Evolutionary conservation across 2,797 vertebrate species (phyloP), one percentile per base, ranked within the genome.

Genomic region (Catostomus latipinnis): DNA sequence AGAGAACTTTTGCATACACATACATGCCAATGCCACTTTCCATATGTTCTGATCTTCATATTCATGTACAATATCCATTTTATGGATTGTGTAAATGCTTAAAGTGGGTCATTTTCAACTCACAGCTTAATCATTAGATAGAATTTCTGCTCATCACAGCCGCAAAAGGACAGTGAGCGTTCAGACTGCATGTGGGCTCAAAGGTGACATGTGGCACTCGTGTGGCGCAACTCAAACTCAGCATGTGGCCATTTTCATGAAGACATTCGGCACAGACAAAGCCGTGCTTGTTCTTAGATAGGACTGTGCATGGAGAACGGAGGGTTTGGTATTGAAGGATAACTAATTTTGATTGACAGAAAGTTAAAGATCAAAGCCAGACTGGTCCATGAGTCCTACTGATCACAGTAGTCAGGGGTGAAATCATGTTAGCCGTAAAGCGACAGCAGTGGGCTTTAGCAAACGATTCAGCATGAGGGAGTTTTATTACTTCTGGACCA

Each of bases 311-410:
- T 53, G 70, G 79, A 75, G 75, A 56, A 56, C 83, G 72, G 74
- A 83, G 83, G 80, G 84, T 71, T 82, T 45, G 1, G 81, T 86
- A 85, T 87, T 87, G 85, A 87, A 85, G 90, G 91, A 91, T 90
- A 89, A 89, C 91, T 95, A 94, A 94, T 94, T 93, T 90, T 94
- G 92, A 95, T 90, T 94, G 93, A 94, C 93, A 93, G 90, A 90
- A 91, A 90, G 89, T 90, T 89, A 84, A 88, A 91, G 93, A 94
- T 94, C 93, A 95, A 94, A 94, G 94, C 81, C 74, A 70, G 48
- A n/a, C 88, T 90, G 80, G 86, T 91, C 85, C 88, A 91, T 90
- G 90, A 93, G 91, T 84, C 87, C 90, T 89, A 71, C 81, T 89
- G 16, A 86, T 90, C 86, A 56, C 82, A 87, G 84, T 83, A 80